A percentile compares a stretch with the other conserved stretches of the same genome.
Evolutionary conservation across 2,888 invertebrate species (phyloP).

Genomic region (Drosophila sordidula): DNA sequence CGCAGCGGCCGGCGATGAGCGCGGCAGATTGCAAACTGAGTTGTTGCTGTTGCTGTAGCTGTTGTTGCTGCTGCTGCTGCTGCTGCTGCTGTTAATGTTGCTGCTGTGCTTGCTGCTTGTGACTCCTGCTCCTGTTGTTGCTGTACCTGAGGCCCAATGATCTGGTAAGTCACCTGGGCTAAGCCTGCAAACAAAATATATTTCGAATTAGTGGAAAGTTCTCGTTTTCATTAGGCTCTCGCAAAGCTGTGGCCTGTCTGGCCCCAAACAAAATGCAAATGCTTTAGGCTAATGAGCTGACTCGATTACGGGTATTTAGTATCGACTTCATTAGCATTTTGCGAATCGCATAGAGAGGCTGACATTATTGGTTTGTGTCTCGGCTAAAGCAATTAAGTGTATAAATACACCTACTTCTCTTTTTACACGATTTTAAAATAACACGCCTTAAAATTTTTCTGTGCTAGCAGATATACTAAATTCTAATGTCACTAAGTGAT

Average conservation of each 20-base stretch:
- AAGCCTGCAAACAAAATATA: conserved; percentile 87
- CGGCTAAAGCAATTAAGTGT: neutral
- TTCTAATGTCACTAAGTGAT: too few relatives aligned
- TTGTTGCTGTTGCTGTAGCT: conserved; percentile 51
- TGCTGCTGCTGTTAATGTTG: conserved; percentile 26
- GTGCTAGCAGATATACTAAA: too few relatives aligned
- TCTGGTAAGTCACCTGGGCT: conserved; percentile 94
- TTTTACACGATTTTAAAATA: too few relatives aligned
- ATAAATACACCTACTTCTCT: too few relatives aligned
- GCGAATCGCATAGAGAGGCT: conserved; percentile 8
- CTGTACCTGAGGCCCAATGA: conserved; percentile 83
- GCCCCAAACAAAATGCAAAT: conserved; percentile 20
- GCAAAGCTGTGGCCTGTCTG: conserved; percentile 2
- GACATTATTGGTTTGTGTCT: neutral
- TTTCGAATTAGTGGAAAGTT: conserved; percentile 23
- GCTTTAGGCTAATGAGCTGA: conserved; percentile 44
- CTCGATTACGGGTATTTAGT: conserved; percentile 43
- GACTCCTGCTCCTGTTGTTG: conserved; percentile 53
- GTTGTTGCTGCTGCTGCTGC: conserved; percentile 33
- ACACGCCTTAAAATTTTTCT: too few relatives aligned
- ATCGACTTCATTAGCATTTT: conserved; percentile 49
- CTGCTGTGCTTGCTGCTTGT: conserved; percentile 19
- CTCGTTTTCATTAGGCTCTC: conserved; percentile 1
- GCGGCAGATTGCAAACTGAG: conserved; percentile 86
- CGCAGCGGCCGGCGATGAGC: conserved; percentile 84